Conservation (phyloP, 2,113 vertebrate genomes). For the Noctilio leporinus region DNA sequence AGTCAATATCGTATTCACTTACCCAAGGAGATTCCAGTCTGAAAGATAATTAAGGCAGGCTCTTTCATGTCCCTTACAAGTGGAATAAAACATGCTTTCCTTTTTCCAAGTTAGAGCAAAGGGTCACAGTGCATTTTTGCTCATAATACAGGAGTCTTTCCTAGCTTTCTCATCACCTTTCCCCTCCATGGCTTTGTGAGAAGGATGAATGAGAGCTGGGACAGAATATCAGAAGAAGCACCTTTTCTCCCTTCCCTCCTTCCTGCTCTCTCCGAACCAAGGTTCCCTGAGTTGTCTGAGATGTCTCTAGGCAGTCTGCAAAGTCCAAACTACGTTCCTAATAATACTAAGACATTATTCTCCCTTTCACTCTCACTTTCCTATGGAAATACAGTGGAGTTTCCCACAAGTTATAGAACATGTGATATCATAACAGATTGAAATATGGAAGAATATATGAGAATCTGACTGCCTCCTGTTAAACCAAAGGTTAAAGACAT, state of each 20-base stretch:
- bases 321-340: neutral
- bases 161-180: neutral
- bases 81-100: neutral
- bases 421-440: neutral
- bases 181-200: neutral
- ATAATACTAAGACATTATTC: neutral
- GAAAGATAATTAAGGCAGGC: neutral
- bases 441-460: neutral
- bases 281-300: neutral
- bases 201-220: neutral
- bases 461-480: neutral
- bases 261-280: neutral
- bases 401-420: neutral
- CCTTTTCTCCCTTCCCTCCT: neutral
- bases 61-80: neutral
- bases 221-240: neutral
- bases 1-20: neutral
- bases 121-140: neutral
- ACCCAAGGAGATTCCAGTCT: neutral
- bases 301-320: neutral
- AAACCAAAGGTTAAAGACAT: neutral
- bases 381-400: rapidly evolving
- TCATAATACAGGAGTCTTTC: neutral
- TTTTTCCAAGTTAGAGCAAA: neutral
- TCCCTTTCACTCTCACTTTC: neutral